Base-by-base conservation (phyloP, 2,888 invertebrate species). In the Syrista parreyssii region DNA sequence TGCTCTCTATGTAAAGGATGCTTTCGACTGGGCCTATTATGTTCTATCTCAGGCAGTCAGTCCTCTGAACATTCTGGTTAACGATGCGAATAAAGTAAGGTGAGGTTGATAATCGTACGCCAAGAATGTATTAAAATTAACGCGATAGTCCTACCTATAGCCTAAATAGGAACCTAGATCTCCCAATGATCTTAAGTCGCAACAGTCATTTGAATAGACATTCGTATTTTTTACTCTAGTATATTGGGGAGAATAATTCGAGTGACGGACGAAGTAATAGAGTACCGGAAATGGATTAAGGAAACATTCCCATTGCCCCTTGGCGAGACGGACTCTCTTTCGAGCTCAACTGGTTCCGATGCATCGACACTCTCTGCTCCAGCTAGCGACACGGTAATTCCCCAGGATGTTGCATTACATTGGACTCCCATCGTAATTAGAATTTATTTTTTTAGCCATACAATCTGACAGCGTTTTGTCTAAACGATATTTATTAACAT, bases 21-120 rank as follows among this genome's bases (percentile, higher is more conserved):
- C 99, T 80, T 99, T 99, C 93, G 98, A 98, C 92, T 98, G 97
- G 93, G 99, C 99, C 80, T 99, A 97, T 92, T 95, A 96, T 81
- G 95, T 95, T 86, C 93, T 98, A 86, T 94, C 95, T 86, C 95
- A 95, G 91, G 96, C 96, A 82, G 95, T 96, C 81, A 95, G 93
- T 87, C 92, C 93, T 77, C 88, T 92, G 78, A 91, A 91, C 86
- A 88, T 89, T 82, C 85, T 89, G 84, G 93, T 93, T 86, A 93
- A 93, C 87, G 93, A 95, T 86, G 91, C 92, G 34, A 92, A 90
- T 84, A 90, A 91, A 88, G 86, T 89, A 85, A 93, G 93, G 92
- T 92, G 81, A 83, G 82, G 83, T 68, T 78, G 23, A 55, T 23
- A 55, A 23, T 23, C 55, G 23, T 55, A 23, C 40, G 23, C 15